Conservation (phyloP, 1,140 invertebrate species). For the Zophobas morio region DNA sequence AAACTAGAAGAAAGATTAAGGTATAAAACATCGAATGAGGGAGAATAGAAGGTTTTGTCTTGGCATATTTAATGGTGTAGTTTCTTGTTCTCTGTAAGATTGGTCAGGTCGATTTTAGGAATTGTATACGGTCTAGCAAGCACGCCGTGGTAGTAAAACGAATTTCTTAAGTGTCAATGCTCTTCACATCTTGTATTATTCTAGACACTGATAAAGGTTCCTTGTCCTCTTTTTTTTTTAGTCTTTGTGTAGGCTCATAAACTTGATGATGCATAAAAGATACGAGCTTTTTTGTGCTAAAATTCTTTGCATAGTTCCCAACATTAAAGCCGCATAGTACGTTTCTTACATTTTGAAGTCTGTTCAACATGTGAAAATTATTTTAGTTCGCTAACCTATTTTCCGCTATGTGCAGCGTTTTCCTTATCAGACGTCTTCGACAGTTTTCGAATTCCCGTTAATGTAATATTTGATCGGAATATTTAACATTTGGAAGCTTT, state of each 20-base stretch:
- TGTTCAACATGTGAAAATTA: background rate
- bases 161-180: conserved; percentile 40
- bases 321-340: background rate
- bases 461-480: conserved; percentile 35
- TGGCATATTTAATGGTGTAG: conserved; percentile 40
- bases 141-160: conserved; percentile 26
- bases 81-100: conserved; percentile 20
- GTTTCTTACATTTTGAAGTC: background rate
- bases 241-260: conserved; percentile 8
- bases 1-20: conserved; percentile 41
- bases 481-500: conserved; percentile 39
- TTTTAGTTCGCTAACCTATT: background rate
- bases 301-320: background rate
- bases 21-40: conserved; percentile 33
- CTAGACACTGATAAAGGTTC: conserved; percentile 24
- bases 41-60: conserved; percentile 29
- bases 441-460: conserved; percentile 1
- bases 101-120: conserved; percentile 32
- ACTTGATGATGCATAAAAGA: conserved; percentile 11
- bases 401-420: background rate
- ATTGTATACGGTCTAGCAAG: conserved; percentile 16
- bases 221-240: conserved; percentile 9
- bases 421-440: background rate
- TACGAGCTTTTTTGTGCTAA: background rate
- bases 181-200: conserved; percentile 23